Evolutionary conservation across 2,113 vertebrate genomes (phyloP), one percentile per base, ranked within the genome.

Genomic region (Phrynosoma blainvillii): DNA sequence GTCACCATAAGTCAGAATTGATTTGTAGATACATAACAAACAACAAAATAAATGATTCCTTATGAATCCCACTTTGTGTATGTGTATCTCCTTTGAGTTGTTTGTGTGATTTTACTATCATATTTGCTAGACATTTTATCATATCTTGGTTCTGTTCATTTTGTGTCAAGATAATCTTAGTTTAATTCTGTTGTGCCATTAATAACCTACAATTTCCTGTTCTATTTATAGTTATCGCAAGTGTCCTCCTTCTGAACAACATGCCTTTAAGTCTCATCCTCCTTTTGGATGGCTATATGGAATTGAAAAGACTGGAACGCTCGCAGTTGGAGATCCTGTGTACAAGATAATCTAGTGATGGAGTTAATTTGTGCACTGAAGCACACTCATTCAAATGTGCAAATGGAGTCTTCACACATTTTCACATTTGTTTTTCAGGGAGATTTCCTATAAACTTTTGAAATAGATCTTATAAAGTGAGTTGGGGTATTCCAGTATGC

Each of bases 311-410:
- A 96, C 95, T 3, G 98, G 98, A 59, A 92, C 86, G 0, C 80
- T 99, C 90, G 95, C 93, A 92, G 96, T 98, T 91, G 98, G 98
- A 78, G 98, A 99, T 77, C 95, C 96, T 1, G 98, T 99, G 73
- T 98, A 97, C 94, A 96, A 95, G 93, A 94, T 98, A 78, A 68
- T 87, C 82, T 89, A 93, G 11, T 96, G 83, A 82, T 32, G 71
- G 91, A 84, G 59, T 21, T 54, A 5, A 0, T 3, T 0, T 56
- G 81, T 81, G 71, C 23, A 79, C 59, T 54, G 74, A 79, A 90
- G 87, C 75, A 75, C 59, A 23, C 27, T 84, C 89, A 82, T 89
- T 86, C 52, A 18, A 54, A 89, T 91, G 20, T 0, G 4, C 1
- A 79, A 59, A 78, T 86, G 20, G 12, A 70, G 91, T 88, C 81